Evolutionary conservation across 1,140 invertebrate genomes (phyloP).

Genomic region (Listronotus oregonensis): DNA sequence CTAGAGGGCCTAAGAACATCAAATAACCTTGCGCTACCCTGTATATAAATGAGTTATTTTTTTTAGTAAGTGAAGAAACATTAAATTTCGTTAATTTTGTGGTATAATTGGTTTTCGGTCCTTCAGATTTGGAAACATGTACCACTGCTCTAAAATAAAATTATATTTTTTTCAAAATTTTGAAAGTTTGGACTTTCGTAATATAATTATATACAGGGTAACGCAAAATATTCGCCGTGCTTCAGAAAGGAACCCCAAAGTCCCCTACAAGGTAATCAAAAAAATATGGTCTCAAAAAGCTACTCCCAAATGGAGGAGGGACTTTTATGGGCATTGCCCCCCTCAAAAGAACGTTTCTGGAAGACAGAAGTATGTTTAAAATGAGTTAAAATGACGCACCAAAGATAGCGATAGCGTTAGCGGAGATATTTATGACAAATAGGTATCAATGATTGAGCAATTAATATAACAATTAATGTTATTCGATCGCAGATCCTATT

Average conservation of each 20-base stretch:
- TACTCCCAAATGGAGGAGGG: conserved; percentile 14
- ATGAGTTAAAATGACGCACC: not conserved
- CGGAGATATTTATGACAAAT: too few species aligned
- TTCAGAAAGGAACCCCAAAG: conserved; percentile 7
- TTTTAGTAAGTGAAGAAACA: not conserved
- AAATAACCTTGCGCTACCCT: not conserved
- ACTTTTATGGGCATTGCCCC: conserved; percentile 17
- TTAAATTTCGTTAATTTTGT: too few species aligned
- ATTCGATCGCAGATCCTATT: too few species aligned
- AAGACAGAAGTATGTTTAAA: too few species aligned
- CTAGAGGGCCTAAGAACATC: not conserved
- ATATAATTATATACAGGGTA: not conserved
- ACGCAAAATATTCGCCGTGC: not conserved
- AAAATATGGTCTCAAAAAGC: conserved; percentile 32
- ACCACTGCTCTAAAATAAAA: not conserved
- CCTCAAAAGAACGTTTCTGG: not conserved
- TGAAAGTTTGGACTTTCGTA: too few species aligned
- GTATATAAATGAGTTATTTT: not conserved
- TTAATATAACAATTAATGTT: too few species aligned
- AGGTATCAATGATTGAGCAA: too few species aligned
- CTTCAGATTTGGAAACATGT: not conserved
- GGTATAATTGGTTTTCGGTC: too few species aligned
- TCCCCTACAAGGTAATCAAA: conserved; percentile 28
- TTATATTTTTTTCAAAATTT: too few species aligned
- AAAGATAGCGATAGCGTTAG: not conserved